These are phyloP conservation scores for Calcarius ornatus DNA, from an alignment of 2,113 vertebrate genomes.

Conservation along the genomic window DNA sequence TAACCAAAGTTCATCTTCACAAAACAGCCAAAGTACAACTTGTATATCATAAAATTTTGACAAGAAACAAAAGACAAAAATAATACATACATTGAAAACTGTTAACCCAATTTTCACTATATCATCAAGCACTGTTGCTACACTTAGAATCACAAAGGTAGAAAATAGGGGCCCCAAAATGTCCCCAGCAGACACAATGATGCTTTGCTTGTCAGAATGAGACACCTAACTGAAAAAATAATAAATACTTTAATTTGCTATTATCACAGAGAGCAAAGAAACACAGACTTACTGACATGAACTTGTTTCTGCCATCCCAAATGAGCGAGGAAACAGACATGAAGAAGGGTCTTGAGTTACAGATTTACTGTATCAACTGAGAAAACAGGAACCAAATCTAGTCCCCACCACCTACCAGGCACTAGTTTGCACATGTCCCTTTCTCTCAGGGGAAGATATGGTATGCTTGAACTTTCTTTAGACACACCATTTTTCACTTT, in stretches of 20 bases:
- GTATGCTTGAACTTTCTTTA: not conserved
- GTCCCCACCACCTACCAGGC: not conserved
- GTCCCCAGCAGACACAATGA: not conserved
- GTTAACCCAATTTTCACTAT: not conserved
- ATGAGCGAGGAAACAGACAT: not conserved
- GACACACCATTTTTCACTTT: not conserved
- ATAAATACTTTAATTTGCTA: not conserved
- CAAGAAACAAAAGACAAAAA: not conserved
- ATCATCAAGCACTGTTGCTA: not conserved
- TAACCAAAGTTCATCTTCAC: not conserved
- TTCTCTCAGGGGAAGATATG: not conserved
- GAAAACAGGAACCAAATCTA: not conserved
- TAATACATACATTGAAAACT: not conserved
- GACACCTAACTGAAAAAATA: not conserved
- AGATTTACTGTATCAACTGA: not conserved
- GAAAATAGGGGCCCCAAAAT: not conserved
- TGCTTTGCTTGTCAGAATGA: not conserved
- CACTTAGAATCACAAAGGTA: not conserved
- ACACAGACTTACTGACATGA: not conserved
- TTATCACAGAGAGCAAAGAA: not conserved
- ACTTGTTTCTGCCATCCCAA: not conserved
- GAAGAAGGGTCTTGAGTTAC: not conserved
- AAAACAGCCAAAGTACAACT: not conserved
- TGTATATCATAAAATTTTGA: not conserved
- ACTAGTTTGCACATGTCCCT: not conserved